Conservation (phyloP, 2,888 invertebrate genomes). For the Eremobia ochroleuca region DNA sequence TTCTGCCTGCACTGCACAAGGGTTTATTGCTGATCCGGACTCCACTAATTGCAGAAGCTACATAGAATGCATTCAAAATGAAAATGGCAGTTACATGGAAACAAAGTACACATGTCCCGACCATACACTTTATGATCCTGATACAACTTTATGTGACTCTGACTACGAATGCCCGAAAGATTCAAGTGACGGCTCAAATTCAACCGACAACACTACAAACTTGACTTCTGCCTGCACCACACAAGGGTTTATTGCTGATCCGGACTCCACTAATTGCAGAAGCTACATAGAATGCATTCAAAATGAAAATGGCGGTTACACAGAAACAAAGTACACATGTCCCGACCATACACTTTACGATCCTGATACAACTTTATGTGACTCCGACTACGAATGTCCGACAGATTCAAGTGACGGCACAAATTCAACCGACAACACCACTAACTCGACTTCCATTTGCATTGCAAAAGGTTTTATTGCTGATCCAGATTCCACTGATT, state of each 20-base stretch:
- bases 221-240: too few species aligned
- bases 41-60: conserved; percentile 43
- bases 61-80: conserved; percentile 43
- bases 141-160: conserved; percentile 55
- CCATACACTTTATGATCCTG: conserved; percentile 43
- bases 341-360: conserved; percentile 43
- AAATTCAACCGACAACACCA: conserved; percentile 6
- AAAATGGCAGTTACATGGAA: conserved; percentile 33
- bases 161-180: conserved; percentile 43
- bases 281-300: conserved; percentile 50
- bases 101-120: conserved; percentile 43
- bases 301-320: conserved; percentile 29
- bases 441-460: conserved; percentile 26
- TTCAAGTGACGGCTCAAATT: neutral
- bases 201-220: neutral
- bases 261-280: conserved; percentile 29
- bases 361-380: conserved; percentile 56
- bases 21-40: too few species aligned
- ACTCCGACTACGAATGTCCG: conserved; percentile 51
- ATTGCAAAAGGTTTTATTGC: conserved; percentile 32
- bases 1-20: too few species aligned
- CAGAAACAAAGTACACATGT: conserved; percentile 32
- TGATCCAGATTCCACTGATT: conserved; percentile 38
- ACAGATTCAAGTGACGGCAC: conserved; percentile 10
- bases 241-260: too few species aligned